These are phyloP conservation scores for Chironomus tentans DNA, from an alignment of 2,888 invertebrate genomes.

Conservation along the genomic window DNA sequence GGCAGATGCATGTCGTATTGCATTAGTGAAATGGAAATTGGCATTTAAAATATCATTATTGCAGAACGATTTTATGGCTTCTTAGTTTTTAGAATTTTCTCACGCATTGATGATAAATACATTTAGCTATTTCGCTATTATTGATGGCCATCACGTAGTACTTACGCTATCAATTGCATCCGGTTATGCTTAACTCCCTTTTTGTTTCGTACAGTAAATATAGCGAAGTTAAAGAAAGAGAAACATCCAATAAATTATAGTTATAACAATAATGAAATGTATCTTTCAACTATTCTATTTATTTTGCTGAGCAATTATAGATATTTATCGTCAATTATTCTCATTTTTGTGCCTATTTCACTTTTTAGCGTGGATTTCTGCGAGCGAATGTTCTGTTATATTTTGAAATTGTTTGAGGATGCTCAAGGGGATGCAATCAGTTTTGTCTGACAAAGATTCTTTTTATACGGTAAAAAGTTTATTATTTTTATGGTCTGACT, in stretches of 20 bases:
- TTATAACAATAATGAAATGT: not conserved
- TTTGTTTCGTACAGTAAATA: too few species aligned
- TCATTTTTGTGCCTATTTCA: not conserved
- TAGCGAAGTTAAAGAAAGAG: not conserved
- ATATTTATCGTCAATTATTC: not conserved
- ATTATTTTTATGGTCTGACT: too few species aligned
- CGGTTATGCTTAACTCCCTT: not conserved
- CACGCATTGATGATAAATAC: slow-evolving; percentile 14
- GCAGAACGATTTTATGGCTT: not conserved
- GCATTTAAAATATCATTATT: slow-evolving; percentile 16
- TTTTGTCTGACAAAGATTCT: not conserved
- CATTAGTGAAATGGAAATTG: slow-evolving; percentile 15
- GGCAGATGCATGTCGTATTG: slow-evolving; percentile 12
- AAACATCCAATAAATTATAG: not conserved
- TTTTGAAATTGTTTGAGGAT: not conserved
- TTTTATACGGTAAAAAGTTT: not conserved
- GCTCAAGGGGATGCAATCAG: not conserved
- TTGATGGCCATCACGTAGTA: not conserved
- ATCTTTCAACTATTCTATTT: not conserved
- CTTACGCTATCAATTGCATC: slow-evolving; percentile 12
- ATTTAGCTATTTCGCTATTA: not conserved
- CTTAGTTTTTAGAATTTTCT: not conserved
- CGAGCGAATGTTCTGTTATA: not conserved
- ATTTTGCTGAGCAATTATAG: not conserved
- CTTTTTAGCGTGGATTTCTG: not conserved